Evolutionary conservation across 2,113 vertebrate species (phyloP).

Genomic region (Glareola pratincola): DNA sequence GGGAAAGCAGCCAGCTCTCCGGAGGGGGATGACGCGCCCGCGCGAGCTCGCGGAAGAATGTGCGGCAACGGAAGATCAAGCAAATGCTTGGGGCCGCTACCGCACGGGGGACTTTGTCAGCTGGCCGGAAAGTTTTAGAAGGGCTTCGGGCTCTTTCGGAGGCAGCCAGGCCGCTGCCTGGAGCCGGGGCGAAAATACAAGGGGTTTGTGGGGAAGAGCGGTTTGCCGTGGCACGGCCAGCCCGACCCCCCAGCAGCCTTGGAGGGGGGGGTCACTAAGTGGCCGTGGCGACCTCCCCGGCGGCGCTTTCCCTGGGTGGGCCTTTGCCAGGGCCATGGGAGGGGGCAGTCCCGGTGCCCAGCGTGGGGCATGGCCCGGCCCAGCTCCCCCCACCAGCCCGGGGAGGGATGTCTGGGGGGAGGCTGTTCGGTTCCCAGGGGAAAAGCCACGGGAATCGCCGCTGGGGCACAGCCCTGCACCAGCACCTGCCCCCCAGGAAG

Average conservation of each 20-base stretch:
- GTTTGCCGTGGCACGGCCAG: background rate
- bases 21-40: background rate
- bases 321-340: background rate
- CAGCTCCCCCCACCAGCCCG: background rate
- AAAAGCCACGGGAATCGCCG: background rate
- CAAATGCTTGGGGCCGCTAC: background rate
- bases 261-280: background rate
- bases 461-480: no score
- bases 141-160: background rate
- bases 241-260: accelerated
- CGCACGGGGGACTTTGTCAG: background rate
- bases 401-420: no score
- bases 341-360: background rate
- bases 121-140: background rate
- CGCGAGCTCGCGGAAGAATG: background rate
- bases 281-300: background rate
- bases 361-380: background rate
- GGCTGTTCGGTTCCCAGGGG: background rate
- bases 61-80: background rate
- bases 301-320: accelerated
- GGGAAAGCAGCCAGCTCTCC: background rate
- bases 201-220: background rate
- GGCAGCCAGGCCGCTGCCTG: background rate
- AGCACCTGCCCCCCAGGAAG: background rate
- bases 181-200: background rate